Percentiles rank a stretch among this genome's conserved stretches.
Evolutionary conservation across 2,888 invertebrate species (phyloP).

Genomic region (Darwinula stevensoni): DNA sequence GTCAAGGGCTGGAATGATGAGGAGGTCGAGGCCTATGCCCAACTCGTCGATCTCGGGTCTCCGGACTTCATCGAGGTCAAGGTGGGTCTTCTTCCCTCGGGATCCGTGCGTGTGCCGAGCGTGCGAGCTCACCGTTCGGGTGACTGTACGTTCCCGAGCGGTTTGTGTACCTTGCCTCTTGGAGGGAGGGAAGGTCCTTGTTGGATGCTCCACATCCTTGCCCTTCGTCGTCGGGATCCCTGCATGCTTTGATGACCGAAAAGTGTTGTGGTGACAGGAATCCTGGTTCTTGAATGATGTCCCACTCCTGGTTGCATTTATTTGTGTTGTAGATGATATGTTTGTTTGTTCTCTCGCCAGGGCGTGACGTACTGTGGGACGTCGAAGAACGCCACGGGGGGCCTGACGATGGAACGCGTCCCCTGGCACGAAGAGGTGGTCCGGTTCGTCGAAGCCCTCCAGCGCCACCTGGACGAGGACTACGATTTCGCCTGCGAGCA

Average conservation of each 20-base stretch:
- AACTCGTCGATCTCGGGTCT: conserved; percentile 20
- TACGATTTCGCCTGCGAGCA: conserved; percentile 26
- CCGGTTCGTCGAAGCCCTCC: conserved; percentile 19
- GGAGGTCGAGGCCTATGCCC: conserved; percentile 23
- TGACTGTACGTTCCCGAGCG: too few relatives aligned
- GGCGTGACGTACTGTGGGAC: conserved; percentile 28
- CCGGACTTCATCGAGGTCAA: conserved; percentile 29
- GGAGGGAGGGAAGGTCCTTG: not conserved
- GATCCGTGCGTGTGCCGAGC: too few relatives aligned
- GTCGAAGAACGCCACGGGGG: conserved; percentile 18
- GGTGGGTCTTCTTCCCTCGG: too few relatives aligned
- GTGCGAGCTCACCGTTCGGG: too few relatives aligned
- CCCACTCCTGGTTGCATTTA: too few relatives aligned
- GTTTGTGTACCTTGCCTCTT: not conserved
- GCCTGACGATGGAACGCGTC: conserved; percentile 25
- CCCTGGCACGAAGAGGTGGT: conserved; percentile 27
- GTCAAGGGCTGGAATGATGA: conserved; percentile 26
- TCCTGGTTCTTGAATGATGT: too few relatives aligned
- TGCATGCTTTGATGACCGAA: too few relatives aligned
- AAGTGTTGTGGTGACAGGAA: too few relatives aligned
- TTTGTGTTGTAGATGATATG: conserved; percentile 1
- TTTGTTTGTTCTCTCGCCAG: conserved; percentile 12
- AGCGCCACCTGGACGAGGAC: conserved; percentile 16
- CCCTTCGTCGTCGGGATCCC: too few relatives aligned
- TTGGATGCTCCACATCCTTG: too few relatives aligned